These are phyloP conservation scores for Allophyes oxyacanthae DNA, from an alignment of 2,888 invertebrate species.

Conservation along the genomic window DNA sequence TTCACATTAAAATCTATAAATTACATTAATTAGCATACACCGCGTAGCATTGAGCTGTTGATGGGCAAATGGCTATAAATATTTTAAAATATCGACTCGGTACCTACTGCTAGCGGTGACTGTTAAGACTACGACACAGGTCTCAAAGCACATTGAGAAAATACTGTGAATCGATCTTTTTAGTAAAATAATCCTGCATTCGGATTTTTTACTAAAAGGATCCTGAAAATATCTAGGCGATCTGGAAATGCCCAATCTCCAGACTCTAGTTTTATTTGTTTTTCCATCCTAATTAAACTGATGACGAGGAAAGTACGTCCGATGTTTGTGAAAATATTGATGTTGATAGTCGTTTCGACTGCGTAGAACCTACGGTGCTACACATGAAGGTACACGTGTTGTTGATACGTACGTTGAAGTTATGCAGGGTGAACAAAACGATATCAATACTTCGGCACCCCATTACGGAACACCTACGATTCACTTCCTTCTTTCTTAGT, in stretches of 20 bases:
- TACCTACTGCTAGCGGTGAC: slow-evolving; percentile 28
- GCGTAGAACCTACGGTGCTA: slow-evolving; percentile 5
- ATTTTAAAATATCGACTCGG: slow-evolving; percentile 43
- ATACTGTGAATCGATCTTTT: neutral
- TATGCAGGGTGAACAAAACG: slow-evolving; percentile 9
- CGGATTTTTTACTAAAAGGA: too few species aligned
- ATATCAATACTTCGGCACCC: slow-evolving; percentile 2
- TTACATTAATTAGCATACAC: slow-evolving; percentile 56
- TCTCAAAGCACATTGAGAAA: neutral
- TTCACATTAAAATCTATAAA: slow-evolving; percentile 51
- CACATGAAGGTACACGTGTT: slow-evolving; percentile 18
- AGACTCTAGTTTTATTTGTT: too few species aligned
- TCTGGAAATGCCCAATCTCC: too few species aligned
- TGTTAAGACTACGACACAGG: slow-evolving; percentile 17
- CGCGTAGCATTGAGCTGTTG: slow-evolving; percentile 50
- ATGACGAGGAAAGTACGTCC: slow-evolving; percentile 1
- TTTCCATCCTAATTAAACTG: neutral
- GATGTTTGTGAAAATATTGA: slow-evolving; percentile 26
- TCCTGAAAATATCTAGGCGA: too few species aligned
- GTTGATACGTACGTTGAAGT: slow-evolving; percentile 18
- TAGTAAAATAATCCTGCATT: too few species aligned
- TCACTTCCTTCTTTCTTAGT: neutral
- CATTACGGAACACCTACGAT: neutral
- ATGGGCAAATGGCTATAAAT: slow-evolving; percentile 49
- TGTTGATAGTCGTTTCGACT: slow-evolving; percentile 20